Percentiles rank a stretch among this genome's conserved stretches.
Evolutionary conservation across 1,140 invertebrate genomes (phyloP).

Genomic region (Drosophila serrata): DNA sequence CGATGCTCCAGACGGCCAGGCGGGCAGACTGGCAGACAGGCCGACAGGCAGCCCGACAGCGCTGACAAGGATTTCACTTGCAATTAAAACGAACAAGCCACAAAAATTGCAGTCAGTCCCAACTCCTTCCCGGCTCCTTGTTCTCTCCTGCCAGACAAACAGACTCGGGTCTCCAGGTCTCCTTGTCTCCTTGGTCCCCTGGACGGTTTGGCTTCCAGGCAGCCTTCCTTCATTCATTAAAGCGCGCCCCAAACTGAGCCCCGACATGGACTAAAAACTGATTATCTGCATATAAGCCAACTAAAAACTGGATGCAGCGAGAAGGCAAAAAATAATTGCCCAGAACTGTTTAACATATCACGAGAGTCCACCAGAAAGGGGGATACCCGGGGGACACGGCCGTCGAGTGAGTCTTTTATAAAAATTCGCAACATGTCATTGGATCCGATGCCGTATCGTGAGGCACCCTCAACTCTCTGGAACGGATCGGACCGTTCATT

Average conservation of each 20-base stretch:
- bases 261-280: slow-evolving; percentile 77
- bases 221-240: slow-evolving; percentile 78
- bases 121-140: slow-evolving; percentile 13
- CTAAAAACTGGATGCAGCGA: slow-evolving; percentile 71
- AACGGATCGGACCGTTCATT: slow-evolving; percentile 27
- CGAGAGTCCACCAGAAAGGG: slow-evolving; percentile 8
- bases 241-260: slow-evolving; percentile 69
- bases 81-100: slow-evolving; percentile 84
- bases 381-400: slow-evolving; percentile 1
- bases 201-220: slow-evolving; percentile 10
- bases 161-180: slow-evolving; percentile 21
- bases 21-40: slow-evolving; percentile 8
- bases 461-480: slow-evolving; percentile 61
- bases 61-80: slow-evolving; percentile 83
- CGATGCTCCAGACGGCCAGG: slow-evolving; percentile 43
- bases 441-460: slow-evolving; percentile 54
- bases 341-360: slow-evolving; percentile 84
- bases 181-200: slow-evolving; percentile 5
- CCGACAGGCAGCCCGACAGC: slow-evolving; percentile 39
- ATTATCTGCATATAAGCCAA: slow-evolving; percentile 79
- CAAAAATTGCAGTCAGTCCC: slow-evolving; percentile 62
- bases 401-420: slow-evolving; percentile 80
- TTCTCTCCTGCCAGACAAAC: slow-evolving; percentile 44
- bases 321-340: slow-evolving; percentile 77
- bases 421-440: slow-evolving; percentile 84